Base-by-base conservation (phyloP, 2,888 invertebrate genomes). In the Orthosia cruda region DNA sequence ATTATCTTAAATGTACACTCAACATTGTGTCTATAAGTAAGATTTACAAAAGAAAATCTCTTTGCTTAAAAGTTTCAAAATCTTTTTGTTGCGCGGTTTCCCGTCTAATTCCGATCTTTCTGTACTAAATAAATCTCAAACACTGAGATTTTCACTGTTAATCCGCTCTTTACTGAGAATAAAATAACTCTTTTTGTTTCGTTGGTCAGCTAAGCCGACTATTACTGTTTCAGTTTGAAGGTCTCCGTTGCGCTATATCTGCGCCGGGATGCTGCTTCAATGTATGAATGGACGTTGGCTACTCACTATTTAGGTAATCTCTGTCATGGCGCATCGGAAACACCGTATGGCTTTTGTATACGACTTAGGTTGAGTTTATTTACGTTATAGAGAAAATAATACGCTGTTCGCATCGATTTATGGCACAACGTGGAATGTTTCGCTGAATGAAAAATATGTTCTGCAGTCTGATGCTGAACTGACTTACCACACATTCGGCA, bases 101-200 rank as follows among this genome's bases (percentile, higher is more conserved):
- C 70, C 50, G 23, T 65, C 71, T 82, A 79, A 74, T 79, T 76
- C 75, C 9, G 18, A 55, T 67, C 69, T 81, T 74, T 70, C 67
- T 61, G 62, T 64, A 73, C 32, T 70, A 73, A 70, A 79, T 79
- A 83, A 79, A 83, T 74, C 59, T 72, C 63, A 49, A 57, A 52
- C 61, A 54, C 59, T 57, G 63, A 70, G 70, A 74, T 76, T 74
- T 82, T 70, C 50, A 62, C 79, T 71, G 74, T 81, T 61, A 75
- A 74, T 69, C 75, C 63, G 26, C 71, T 75, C 7, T 80, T 67
- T 55, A 59, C 45, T 58, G 61, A 69, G 16, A n/a, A 80, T 74
- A 69, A 80, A 84, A 26, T 66, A 84, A 71, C 57, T 77, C n/a
- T 83, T 74, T 83, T 70, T 74, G 68, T 71, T 57, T 68, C 12